A percentile compares a stretch with the other conserved stretches of the same genome.
Conservation (phyloP, 2,113 vertebrate species). For the Hippocampus mohnikei region DNA sequence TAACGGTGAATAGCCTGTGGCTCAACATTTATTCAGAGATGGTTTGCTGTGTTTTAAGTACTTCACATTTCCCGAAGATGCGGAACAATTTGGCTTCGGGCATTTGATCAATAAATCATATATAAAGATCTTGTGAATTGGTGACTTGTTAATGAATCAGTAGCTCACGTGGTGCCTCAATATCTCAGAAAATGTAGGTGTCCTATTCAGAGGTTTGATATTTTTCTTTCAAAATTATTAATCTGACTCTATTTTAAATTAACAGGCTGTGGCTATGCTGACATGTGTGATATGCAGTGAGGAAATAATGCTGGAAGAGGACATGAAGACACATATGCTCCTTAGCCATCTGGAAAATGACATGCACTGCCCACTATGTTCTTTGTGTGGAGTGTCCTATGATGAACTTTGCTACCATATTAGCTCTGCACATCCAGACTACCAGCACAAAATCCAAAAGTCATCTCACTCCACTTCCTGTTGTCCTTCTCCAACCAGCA, state of each 20-base stretch:
- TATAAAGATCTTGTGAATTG: neutral
- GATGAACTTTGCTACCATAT: conserved; percentile 75
- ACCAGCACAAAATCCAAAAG: conserved; percentile 4
- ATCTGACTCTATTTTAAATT: neutral
- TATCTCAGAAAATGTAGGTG: neutral
- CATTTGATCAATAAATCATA: neutral
- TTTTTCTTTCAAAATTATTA: neutral
- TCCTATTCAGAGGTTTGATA: neutral
- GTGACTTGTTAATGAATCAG: neutral
- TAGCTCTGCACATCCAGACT: conserved; percentile 68
- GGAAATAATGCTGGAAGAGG: conserved; percentile 68
- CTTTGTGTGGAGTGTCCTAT: conserved; percentile 68
- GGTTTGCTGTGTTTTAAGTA: neutral
- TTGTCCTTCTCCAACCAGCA: neutral
- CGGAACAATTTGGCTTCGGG: neutral
- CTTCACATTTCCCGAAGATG: neutral
- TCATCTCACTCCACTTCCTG: no score
- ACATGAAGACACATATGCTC: conserved; percentile 71
- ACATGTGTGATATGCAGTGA: conserved; percentile 79
- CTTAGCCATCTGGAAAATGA: conserved; percentile 68
- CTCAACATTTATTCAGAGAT: neutral
- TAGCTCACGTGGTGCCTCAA: neutral
- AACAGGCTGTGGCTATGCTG: conserved; percentile 64
- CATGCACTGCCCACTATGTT: conserved; percentile 72
- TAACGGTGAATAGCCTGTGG: neutral